Conservation (phyloP, 2,113 vertebrate species). For the Malurus elegans region DNA sequence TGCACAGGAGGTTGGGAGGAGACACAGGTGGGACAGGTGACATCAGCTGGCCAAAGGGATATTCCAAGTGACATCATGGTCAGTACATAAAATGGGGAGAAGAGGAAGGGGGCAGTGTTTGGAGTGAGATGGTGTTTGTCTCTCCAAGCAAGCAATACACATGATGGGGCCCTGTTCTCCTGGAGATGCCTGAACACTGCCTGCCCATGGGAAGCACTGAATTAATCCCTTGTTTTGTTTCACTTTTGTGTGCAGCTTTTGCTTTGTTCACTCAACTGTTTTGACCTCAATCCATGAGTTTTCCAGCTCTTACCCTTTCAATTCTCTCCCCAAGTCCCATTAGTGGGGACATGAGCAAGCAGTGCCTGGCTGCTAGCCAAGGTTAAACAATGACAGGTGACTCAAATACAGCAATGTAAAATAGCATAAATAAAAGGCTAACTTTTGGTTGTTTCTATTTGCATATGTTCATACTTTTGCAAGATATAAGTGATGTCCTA, state of each 20-base stretch:
- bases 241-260: neutral
- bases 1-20: neutral
- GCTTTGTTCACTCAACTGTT: neutral
- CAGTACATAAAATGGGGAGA: neutral
- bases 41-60: neutral
- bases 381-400: neutral
- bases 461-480: neutral
- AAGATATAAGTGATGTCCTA: neutral
- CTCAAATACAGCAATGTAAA: neutral
- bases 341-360: neutral
- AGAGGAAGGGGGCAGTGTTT: neutral
- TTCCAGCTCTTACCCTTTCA: neutral
- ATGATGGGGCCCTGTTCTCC: neutral
- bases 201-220: neutral
- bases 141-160: accelerated
- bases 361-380: too few species aligned
- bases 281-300: neutral
- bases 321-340: neutral
- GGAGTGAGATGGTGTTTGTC: accelerated
- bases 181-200: neutral
- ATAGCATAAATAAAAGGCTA: neutral
- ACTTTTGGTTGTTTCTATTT: neutral
- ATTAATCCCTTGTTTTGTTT: neutral
- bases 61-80: neutral
- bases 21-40: neutral